Evolutionary conservation across 2,113 vertebrate species (phyloP).

Genomic region (Neogale vison): DNA sequence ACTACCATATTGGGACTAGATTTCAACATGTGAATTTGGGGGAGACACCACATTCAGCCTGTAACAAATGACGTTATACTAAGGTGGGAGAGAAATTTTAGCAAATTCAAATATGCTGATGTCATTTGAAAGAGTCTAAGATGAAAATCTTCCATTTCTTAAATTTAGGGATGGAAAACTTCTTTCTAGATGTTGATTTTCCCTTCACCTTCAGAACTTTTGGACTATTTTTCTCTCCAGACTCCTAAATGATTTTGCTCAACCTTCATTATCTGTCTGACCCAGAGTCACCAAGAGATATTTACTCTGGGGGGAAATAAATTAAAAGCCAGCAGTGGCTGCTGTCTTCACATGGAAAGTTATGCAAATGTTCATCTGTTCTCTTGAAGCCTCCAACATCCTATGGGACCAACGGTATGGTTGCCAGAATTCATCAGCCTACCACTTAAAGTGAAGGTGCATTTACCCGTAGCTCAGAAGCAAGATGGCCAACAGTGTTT

Average conservation of each 20-base stretch:
- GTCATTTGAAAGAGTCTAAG: not conserved
- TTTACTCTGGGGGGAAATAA: slow-evolving; percentile 15
- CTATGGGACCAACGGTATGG: not conserved
- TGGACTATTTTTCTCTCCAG: not conserved
- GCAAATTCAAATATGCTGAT: slow-evolving; percentile 38
- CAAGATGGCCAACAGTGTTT: not conserved
- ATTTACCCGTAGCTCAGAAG: not conserved
- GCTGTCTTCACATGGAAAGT: slow-evolving; percentile 40
- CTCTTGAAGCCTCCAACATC: slow-evolving; percentile 28
- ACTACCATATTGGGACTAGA: not conserved
- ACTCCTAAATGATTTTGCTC: slow-evolving; percentile 49
- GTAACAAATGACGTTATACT: not conserved
- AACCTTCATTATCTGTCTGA: not conserved
- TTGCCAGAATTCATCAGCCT: not conserved
- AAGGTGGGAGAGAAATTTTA: not conserved
- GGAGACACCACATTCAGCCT: not conserved
- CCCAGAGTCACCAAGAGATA: slow-evolving; percentile 38
- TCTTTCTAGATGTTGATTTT: not conserved
- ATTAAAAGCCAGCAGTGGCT: slow-evolving; percentile 54
- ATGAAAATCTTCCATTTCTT: slow-evolving; percentile 27
- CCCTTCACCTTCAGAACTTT: slow-evolving; percentile 22
- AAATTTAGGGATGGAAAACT: not conserved
- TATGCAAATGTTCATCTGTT: slow-evolving; percentile 68
- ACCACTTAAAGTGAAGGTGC: not conserved
- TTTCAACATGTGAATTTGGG: not conserved